These are phyloP conservation scores for Virgularia gustaviana DNA, from an alignment of 92 coral and sea anemone species.

Conservation along the genomic window DNA sequence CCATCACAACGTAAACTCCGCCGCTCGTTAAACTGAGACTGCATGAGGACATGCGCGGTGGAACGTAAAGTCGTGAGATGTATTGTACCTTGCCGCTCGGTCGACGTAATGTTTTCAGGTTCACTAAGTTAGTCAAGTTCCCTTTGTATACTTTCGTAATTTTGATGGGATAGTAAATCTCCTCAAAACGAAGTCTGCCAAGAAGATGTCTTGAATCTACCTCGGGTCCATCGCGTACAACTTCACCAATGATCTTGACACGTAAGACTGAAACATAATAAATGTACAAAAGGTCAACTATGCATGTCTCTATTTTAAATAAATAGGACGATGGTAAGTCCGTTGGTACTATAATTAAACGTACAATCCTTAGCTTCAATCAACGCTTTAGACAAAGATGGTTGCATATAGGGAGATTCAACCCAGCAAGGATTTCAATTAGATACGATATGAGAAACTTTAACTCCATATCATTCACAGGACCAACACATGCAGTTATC, in stretches of 20 bases:
- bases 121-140: not conserved
- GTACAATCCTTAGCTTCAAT: too few relatives aligned
- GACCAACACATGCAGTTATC: too few relatives aligned
- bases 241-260: constrained; percentile 66
- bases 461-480: too few relatives aligned
- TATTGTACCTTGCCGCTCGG: constrained; percentile 12
- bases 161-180: constrained; percentile 76
- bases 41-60: constrained; percentile 66
- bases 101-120: constrained; percentile 10
- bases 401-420: too few relatives aligned
- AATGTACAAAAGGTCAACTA: not conserved
- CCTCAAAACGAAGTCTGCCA: constrained; percentile 44
- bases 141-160: constrained; percentile 92
- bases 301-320: not conserved
- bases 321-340: too few relatives aligned
- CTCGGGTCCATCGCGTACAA: constrained; percentile 58
- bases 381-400: too few relatives aligned
- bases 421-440: too few relatives aligned
- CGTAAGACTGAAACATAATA: constrained; percentile 61
- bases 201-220: constrained; percentile 43
- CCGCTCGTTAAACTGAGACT: constrained; percentile 57
- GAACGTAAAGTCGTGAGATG: constrained; percentile 58
- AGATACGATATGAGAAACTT: too few relatives aligned
- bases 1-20: constrained; percentile 71
- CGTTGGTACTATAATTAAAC: too few relatives aligned